A percentile compares a stretch with the other conserved stretches of the same genome.
phyloP scores from a whole-genome alignment of 2,888 invertebrate species.

The Formica aserva region DNA sequence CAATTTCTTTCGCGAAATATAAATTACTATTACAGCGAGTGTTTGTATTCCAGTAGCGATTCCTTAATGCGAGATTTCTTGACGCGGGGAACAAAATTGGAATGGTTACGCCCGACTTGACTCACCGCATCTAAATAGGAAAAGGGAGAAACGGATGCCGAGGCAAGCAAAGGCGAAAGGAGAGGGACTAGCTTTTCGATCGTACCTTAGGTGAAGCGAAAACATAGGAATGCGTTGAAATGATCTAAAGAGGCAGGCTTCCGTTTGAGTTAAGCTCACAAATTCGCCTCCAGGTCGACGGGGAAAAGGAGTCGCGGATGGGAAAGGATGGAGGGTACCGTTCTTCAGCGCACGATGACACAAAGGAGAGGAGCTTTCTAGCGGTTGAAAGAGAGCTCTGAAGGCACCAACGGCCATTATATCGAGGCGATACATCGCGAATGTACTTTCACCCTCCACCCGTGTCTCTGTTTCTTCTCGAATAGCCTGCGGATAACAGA shows the following conservation, averaged over 20 bases:
- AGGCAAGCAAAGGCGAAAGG: background rate
- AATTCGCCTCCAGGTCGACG: slow-evolving; percentile 41
- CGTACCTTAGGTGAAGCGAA: slow-evolving; percentile 41
- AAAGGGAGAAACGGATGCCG: slow-evolving; percentile 27
- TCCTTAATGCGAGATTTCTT: slow-evolving; percentile 7
- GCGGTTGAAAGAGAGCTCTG: slow-evolving; percentile 48
- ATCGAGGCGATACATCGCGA: slow-evolving; percentile 51
- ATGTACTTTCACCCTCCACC: slow-evolving; percentile 31
- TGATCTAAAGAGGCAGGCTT: slow-evolving; percentile 45
- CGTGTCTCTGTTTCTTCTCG: slow-evolving; percentile 43
- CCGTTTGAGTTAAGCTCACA: slow-evolving; percentile 51
- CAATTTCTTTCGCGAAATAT: slow-evolving; percentile 21
- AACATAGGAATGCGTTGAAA: slow-evolving; percentile 50
- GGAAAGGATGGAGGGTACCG: slow-evolving; percentile 4
- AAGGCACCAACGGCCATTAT: slow-evolving; percentile 53
- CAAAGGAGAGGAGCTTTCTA: slow-evolving; percentile 54
- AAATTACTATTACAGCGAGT: background rate
- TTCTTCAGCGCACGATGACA: slow-evolving; percentile 46
- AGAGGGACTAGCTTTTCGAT: slow-evolving; percentile 30
- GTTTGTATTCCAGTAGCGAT: background rate
- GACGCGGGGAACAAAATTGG: slow-evolving; percentile 48
- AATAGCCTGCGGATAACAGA: slow-evolving; percentile 56
- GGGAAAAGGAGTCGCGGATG: slow-evolving; percentile 13
- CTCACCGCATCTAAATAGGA: slow-evolving; percentile 27
- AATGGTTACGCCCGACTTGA: slow-evolving; percentile 35